Evolutionary conservation across 2,113 vertebrate species (phyloP).

Genomic region (Donacobius atricapilla): DNA sequence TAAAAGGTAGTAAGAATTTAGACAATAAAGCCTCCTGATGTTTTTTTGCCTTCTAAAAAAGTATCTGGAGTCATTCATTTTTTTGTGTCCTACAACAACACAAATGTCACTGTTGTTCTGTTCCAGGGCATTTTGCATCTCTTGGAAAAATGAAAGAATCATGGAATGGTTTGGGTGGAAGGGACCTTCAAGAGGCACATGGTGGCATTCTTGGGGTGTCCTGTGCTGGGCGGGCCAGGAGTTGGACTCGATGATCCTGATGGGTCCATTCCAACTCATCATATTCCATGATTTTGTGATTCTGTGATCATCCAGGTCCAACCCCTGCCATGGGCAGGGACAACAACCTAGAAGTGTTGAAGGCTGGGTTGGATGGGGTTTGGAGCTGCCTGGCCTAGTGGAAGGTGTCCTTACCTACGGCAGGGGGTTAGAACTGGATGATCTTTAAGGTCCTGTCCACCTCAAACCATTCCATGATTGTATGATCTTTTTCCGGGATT

Average conservation of each 20-base stretch:
- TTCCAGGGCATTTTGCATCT: background rate
- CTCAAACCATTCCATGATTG: background rate
- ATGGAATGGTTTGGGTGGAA: background rate
- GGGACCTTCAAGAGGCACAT: background rate
- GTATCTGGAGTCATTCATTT: too few relatives aligned
- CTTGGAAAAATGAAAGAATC: background rate
- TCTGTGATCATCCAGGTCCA: background rate
- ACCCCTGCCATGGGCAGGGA: background rate
- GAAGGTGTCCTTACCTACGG: background rate
- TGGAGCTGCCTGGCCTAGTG: background rate
- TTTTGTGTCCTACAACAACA: too few relatives aligned
- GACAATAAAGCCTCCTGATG: too few relatives aligned
- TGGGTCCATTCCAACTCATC: too few relatives aligned
- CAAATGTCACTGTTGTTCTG: background rate
- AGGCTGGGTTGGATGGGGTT: background rate
- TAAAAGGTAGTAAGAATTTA: too few relatives aligned
- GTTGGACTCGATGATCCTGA: rapidly evolving
- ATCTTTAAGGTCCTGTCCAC: background rate
- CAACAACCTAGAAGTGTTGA: background rate
- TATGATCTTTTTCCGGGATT: background rate
- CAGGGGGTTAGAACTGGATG: background rate
- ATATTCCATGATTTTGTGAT: background rate
- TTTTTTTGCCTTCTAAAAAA: too few relatives aligned
- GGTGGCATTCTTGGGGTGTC: background rate
- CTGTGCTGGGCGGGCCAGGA: too few relatives aligned